Percentiles rank a stretch among this genome's conserved stretches.
Conservation (phyloP, 2,888 invertebrate species). For the Nineta flava region DNA sequence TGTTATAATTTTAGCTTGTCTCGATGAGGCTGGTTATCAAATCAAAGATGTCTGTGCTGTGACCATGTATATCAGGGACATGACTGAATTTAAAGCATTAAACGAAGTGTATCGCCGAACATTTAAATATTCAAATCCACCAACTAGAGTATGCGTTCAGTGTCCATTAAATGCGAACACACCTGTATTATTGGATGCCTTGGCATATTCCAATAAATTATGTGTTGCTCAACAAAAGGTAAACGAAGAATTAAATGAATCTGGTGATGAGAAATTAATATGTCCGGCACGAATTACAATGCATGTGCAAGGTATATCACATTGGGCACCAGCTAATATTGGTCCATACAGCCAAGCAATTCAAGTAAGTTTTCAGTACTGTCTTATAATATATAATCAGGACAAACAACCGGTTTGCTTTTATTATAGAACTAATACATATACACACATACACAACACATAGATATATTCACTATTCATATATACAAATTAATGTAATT, state of each 20-base stretch:
- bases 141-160: slow-evolving; percentile 73
- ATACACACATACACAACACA: too few species aligned
- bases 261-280: slow-evolving; percentile 26
- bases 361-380: slow-evolving; percentile 49
- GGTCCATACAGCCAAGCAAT: slow-evolving; percentile 92
- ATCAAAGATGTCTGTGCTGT: slow-evolving; percentile 62
- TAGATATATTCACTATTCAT: too few species aligned
- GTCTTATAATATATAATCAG: too few species aligned
- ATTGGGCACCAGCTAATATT: slow-evolving; percentile 97
- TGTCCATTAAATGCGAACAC: slow-evolving; percentile 53
- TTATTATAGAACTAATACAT: too few species aligned
- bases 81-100: slow-evolving; percentile 59
- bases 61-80: slow-evolving; percentile 69
- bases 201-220: slow-evolving; percentile 33
- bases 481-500: too few species aligned
- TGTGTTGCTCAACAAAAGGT: slow-evolving; percentile 6
- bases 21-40: slow-evolving; percentile 32
- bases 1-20: slow-evolving; percentile 29
- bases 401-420: too few species aligned
- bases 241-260: slow-evolving; percentile 17
- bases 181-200: slow-evolving; percentile 62
- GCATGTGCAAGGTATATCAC: slow-evolving; percentile 91
- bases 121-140: slow-evolving; percentile 64
- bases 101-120: slow-evolving; percentile 62
- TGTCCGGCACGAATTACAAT: slow-evolving; percentile 37